phyloP scores from a whole-genome alignment of 2,888 invertebrate species.

The Drosophila histrio region DNA sequence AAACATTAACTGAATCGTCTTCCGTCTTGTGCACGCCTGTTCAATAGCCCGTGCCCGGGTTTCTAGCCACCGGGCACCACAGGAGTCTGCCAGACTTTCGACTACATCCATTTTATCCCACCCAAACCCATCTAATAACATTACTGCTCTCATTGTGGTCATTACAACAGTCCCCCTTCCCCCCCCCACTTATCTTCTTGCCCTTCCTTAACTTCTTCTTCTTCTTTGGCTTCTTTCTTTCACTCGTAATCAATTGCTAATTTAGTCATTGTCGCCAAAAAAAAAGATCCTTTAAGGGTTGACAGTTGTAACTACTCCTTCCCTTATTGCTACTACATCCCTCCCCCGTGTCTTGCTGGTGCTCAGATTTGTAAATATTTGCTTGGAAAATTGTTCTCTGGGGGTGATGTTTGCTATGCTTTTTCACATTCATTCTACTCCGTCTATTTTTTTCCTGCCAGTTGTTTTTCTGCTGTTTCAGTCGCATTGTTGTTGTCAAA shows the following conservation, averaged over 20 bases:
- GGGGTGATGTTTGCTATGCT: slow-evolving; percentile 36
- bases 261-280: slow-evolving; percentile 70
- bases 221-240: background rate
- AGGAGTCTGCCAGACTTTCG: slow-evolving; percentile 45
- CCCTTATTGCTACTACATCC: background rate
- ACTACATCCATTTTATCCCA: background rate
- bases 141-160: slow-evolving; percentile 77
- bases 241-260: slow-evolving; percentile 66
- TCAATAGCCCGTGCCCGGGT: slow-evolving; percentile 64
- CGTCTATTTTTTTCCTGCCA: slow-evolving; percentile 45
- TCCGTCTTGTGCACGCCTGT: slow-evolving; percentile 71
- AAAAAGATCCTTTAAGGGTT: slow-evolving; percentile 53
- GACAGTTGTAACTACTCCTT: slow-evolving; percentile 31
- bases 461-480: slow-evolving; percentile 48
- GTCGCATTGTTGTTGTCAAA: slow-evolving; percentile 60
- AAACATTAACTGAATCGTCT: slow-evolving; percentile 79
- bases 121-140: slow-evolving; percentile 58
- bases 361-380: slow-evolving; percentile 68
- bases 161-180: too few species aligned
- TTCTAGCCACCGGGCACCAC: slow-evolving; percentile 41
- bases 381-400: slow-evolving; percentile 47
- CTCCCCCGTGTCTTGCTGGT: background rate
- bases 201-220: background rate
- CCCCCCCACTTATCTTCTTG: slow-evolving; percentile 7
- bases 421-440: slow-evolving; percentile 3